Conservation (phyloP, 2,888 invertebrate species). For the Gibbula magus region DNA sequence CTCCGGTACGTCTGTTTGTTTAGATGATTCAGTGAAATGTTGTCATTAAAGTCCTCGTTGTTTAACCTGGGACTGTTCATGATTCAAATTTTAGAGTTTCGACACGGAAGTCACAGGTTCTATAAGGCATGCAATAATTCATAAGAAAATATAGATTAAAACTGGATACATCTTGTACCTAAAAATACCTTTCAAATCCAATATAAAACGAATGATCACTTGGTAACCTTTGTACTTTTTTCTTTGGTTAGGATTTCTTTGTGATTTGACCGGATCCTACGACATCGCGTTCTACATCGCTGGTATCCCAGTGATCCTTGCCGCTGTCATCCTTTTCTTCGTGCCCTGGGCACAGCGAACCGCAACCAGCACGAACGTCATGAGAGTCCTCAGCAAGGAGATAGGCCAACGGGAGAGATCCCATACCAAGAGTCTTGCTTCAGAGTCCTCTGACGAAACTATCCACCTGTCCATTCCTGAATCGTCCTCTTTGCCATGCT, state of each 20-base stretch:
- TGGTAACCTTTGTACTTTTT: neutral
- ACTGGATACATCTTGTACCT: no score
- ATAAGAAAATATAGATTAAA: no score
- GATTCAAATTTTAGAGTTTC: no score
- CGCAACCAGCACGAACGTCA: constrained; percentile 44
- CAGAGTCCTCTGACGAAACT: constrained; percentile 18
- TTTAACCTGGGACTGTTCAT: no score
- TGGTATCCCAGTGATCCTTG: constrained; percentile 59
- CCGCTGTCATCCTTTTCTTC: constrained; percentile 59
- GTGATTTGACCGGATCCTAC: constrained; percentile 61
- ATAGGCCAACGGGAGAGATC: neutral
- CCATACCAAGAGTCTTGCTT: neutral
- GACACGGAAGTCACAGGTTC: no score
- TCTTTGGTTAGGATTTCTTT: constrained; percentile 57
- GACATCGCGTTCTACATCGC: constrained; percentile 65
- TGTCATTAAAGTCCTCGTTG: no score
- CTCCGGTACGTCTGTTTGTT: constrained; percentile 51
- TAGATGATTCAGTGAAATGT: no score
- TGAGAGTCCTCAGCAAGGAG: constrained; percentile 25
- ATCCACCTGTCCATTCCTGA: neutral
- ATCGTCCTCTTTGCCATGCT: neutral
- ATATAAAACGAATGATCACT: no score
- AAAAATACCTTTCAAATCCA: no score
- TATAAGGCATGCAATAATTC: no score
- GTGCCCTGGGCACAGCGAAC: constrained; percentile 69